Conservation (phyloP, 2,797 vertebrate species). For the Notolepis coatsorum region DNA sequence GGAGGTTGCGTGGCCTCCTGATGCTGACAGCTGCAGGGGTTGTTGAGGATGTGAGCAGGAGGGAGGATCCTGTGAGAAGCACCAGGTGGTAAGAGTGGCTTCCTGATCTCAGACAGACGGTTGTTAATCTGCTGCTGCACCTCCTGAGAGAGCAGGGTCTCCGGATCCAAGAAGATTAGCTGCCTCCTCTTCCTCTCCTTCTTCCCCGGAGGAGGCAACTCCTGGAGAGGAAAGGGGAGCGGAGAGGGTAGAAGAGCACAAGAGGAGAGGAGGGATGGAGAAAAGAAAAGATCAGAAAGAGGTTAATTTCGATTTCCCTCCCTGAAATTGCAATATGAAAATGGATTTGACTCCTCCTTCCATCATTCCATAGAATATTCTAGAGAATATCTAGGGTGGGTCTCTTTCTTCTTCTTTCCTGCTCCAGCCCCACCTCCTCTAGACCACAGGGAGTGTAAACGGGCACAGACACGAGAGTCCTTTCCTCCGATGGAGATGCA, state of each 20-base stretch:
- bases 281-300: slow-evolving; percentile 14
- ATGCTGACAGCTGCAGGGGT: slow-evolving; percentile 73
- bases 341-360: background rate
- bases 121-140: slow-evolving; percentile 55
- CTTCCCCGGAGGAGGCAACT: background rate
- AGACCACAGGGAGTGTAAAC: slow-evolving; percentile 15
- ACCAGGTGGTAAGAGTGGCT: accelerated
- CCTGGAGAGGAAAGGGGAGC: slow-evolving; percentile 14
- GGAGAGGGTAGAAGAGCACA: background rate
- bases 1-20: slow-evolving; percentile 1
- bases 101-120: slow-evolving; percentile 50
- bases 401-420: background rate
- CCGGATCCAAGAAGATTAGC: slow-evolving; percentile 75
- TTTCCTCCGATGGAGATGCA: slow-evolving; percentile 40
- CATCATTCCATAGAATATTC: too few relatives aligned
- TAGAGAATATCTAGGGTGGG: background rate
- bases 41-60: slow-evolving; percentile 59
- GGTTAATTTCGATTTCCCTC: too few relatives aligned
- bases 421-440: background rate
- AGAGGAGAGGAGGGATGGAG: background rate
- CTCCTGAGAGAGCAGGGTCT: slow-evolving; percentile 71
- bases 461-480: slow-evolving; percentile 49
- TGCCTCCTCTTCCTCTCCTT: slow-evolving; percentile 67
- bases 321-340: too few relatives aligned
- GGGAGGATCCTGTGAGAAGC: slow-evolving; percentile 14